Base-by-base conservation (phyloP, 2,888 invertebrate species). In the Mechanitis mazaeus region DNA sequence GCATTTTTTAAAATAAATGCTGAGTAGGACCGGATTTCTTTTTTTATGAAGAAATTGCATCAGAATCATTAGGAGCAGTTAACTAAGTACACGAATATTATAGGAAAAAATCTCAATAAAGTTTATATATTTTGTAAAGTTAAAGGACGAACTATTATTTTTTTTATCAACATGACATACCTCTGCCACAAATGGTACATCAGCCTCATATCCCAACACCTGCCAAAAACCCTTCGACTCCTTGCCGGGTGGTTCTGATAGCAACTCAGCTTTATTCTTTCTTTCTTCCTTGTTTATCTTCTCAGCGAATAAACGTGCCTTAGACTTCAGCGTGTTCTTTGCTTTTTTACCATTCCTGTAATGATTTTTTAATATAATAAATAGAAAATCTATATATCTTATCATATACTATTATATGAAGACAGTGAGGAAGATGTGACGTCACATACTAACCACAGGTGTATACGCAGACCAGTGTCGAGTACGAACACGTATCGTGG, bases 211-310 rank as follows among this genome's bases (percentile, higher is more conserved):
- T 0, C 93, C 93, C 31, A 99, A 82, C 33, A 91, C 89, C 59
- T 92, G 89, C 96, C 98, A 97, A 87, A 99, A 99, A 35, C 95
- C 95, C 5, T 88, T 87, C 5, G 94, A 93, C 77, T 99, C 98
- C 62, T 94, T 93, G 0, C 95, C 95, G 81, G 96, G 95, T 46
- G 91, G 90, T 79, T 97, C 95, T 0, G 96, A 94, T 53, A 96
- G 88, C 61, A 99, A 94, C 76, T 98, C 98, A 0, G 98, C 95
- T 79, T 95, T 95, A 78, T 97, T 97, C 83, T 99, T 99, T 31
- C 99, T 91, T 83, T 99, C 99, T 77, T 98, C 97, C 85, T 99
- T 99, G 84, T 98, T 99, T 63, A 99, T 97, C 85, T 99, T 99
- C 83, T 99, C 99, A 2, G 98, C 96, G 91, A 99, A 94, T 12